These are phyloP conservation scores for Aelia acuminata DNA, from an alignment of 2,888 invertebrate species.

Conservation along the genomic window DNA sequence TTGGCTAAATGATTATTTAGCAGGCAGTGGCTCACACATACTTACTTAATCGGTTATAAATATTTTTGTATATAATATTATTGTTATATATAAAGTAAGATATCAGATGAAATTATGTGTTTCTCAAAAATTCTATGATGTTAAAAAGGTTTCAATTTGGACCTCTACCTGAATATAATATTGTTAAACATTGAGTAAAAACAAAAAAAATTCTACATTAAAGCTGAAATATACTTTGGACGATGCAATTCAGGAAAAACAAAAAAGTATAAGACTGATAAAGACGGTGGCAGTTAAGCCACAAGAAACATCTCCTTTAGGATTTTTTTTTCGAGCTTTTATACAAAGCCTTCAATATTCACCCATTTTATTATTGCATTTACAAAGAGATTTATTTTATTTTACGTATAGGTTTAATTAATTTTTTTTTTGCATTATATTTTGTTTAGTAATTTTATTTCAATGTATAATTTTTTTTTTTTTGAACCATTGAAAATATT, in stretches of 20 bases:
- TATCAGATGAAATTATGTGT: not conserved
- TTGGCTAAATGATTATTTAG: not conserved
- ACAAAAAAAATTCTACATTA: not conserved
- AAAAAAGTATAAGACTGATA: constrained; percentile 47
- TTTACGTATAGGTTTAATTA: not conserved
- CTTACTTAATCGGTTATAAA: not conserved
- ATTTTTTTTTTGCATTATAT: not conserved
- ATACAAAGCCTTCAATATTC: not conserved
- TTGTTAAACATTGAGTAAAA: not conserved
- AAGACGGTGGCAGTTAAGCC: not conserved
- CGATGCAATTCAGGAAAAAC: not conserved
- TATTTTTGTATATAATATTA: constrained; percentile 23
- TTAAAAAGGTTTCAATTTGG: not conserved
- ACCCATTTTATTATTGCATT: not conserved
- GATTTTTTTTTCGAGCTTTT: not conserved
- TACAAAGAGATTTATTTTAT: not conserved
- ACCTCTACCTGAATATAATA: not conserved
- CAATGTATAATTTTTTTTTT: not conserved
- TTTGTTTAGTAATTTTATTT: not conserved
- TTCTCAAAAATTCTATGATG: not conserved
- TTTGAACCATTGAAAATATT: not conserved
- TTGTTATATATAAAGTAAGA: not conserved
- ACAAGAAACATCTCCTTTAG: not conserved
- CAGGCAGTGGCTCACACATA: constrained; percentile 3
- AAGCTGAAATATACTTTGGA: not conserved